These are phyloP conservation scores for Tapirus indicus DNA, from an alignment of 2,797 vertebrate genomes.

Conservation along the genomic window DNA sequence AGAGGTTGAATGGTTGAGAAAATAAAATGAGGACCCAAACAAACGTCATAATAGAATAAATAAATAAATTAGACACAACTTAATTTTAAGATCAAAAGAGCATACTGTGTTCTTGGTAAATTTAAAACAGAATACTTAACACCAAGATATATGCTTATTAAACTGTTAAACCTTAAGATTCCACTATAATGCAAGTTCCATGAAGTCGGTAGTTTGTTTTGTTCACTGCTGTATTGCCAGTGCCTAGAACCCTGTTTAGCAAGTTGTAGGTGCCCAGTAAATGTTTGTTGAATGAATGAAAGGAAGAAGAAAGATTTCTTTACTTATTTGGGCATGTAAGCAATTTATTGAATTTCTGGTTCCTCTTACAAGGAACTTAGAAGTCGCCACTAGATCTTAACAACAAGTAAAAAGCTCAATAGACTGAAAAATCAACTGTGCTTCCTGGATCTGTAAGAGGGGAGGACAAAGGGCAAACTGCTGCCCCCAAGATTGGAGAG, in stretches of 20 bases:
- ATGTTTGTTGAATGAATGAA: not conserved
- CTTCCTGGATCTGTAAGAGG: not conserved
- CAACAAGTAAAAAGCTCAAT: not conserved
- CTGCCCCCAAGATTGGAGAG: not conserved
- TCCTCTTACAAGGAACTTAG: not conserved
- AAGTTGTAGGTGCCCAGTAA: not conserved
- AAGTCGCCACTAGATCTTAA: not conserved
- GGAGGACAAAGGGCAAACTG: not conserved
- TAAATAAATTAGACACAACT: not conserved
- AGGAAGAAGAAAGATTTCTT: not conserved
- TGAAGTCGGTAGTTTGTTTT: not conserved
- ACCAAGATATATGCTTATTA: not conserved
- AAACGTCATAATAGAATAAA: not conserved
- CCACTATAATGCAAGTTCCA: not conserved
- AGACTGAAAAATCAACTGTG: not conserved
- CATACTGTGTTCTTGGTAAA: not conserved
- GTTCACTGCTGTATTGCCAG: not conserved
- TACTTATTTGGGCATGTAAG: not conserved
- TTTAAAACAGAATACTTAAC: not conserved
- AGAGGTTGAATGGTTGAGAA: not conserved
- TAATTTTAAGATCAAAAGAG: constrained; percentile 10
- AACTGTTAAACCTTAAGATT: not conserved
- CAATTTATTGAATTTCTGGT: not conserved
- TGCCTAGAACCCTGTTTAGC: not conserved
- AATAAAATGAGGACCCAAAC: not conserved